These are phyloP conservation scores for Glyphotaelius pellucidus DNA, from an alignment of 2,888 invertebrate genomes.

Conservation along the genomic window DNA sequence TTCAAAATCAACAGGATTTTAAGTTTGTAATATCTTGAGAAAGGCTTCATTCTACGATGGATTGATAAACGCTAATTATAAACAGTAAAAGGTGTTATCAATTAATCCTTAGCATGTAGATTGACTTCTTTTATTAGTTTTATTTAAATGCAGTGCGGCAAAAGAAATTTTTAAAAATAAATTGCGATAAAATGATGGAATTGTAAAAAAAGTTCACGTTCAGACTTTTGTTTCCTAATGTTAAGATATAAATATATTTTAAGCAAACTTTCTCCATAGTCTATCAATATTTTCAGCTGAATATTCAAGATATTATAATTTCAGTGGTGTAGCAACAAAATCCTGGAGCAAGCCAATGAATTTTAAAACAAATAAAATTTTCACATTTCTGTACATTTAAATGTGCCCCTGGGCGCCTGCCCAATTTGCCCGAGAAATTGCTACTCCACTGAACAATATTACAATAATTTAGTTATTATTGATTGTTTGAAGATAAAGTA, in stretches of 20 bases:
- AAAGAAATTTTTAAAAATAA: not conserved
- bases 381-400: not conserved
- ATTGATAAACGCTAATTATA: not conserved
- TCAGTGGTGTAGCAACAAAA: not conserved
- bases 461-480: not conserved
- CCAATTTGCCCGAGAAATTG: not conserved
- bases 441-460: not conserved
- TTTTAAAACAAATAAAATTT: not conserved
- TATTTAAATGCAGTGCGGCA: not conserved
- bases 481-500: not conserved
- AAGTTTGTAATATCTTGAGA: not conserved
- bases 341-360: not conserved
- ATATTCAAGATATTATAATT: not conserved
- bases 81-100: not conserved
- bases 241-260: constrained; percentile 51
- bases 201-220: constrained; percentile 35
- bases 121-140: not conserved
- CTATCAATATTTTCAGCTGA: constrained; percentile 9
- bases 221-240: constrained; percentile 54
- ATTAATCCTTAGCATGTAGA: not conserved
- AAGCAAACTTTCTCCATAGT: constrained; percentile 12
- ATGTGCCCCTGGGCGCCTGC: not conserved
- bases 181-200: constrained; percentile 5
- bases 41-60: not conserved
- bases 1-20: not conserved